Conservation (phyloP, 2,888 invertebrate genomes). For the Alcis repandata region DNA sequence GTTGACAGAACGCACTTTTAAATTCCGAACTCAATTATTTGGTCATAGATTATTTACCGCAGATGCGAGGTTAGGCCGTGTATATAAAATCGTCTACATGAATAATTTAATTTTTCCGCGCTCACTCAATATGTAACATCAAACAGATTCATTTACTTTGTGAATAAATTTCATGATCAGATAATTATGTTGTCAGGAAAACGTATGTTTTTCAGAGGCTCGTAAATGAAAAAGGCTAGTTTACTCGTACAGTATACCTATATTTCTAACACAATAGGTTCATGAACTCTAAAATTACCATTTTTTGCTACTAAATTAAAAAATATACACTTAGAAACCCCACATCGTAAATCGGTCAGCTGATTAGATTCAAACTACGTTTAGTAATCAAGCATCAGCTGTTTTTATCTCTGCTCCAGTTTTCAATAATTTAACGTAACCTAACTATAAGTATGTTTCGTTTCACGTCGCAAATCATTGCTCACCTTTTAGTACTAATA, state of each 20-base stretch:
- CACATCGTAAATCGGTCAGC: background rate
- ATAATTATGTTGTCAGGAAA: conserved; percentile 42
- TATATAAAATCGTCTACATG: conserved; percentile 29
- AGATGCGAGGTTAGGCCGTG: conserved; percentile 36
- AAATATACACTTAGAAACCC: background rate
- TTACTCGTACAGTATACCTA: too few relatives aligned
- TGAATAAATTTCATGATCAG: conserved; percentile 30
- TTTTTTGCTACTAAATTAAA: background rate
- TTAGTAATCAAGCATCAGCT: conserved; percentile 13
- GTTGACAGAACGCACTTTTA: conserved; percentile 53
- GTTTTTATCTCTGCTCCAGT: conserved; percentile 16
- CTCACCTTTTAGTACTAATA: conserved; percentile 20
- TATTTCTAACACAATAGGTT: too few relatives aligned
- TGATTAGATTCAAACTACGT: conserved; percentile 13
- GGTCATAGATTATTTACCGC: conserved; percentile 44
- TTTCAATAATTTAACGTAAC: background rate
- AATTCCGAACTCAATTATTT: conserved; percentile 52
- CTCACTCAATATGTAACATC: conserved; percentile 40
- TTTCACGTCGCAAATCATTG: background rate
- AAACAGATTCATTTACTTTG: conserved; percentile 39
- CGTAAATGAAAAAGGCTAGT: background rate
- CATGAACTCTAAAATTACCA: background rate
- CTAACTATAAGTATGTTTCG: background rate
- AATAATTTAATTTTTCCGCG: conserved; percentile 38
- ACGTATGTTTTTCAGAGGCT: conserved; percentile 18